Percentiles rank a stretch among this genome's conserved stretches.
These are phyloP conservation scores for Rhynchomys soricoides DNA, from an alignment of 2,113 vertebrate genomes.

Conservation along the genomic window DNA sequence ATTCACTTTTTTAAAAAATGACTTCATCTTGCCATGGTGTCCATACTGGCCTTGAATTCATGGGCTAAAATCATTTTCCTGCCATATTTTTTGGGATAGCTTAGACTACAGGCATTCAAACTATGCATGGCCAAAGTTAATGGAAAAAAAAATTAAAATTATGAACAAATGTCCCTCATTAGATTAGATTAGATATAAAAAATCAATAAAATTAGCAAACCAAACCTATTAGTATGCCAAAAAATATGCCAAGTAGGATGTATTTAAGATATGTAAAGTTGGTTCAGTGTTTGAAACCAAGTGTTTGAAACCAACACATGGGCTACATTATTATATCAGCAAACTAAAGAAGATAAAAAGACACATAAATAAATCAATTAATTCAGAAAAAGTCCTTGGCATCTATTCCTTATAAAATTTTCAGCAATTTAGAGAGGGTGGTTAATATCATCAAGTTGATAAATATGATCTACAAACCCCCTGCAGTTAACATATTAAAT, in stretches of 20 bases:
- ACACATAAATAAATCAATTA: not conserved
- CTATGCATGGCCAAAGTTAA: not conserved
- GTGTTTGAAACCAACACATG: not conserved
- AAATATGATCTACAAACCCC: not conserved
- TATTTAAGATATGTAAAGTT: not conserved
- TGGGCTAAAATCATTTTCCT: not conserved
- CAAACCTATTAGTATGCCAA: too few relatives aligned
- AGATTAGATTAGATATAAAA: not conserved
- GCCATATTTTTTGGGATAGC: not conserved
- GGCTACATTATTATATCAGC: not conserved
- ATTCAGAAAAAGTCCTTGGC: not conserved
- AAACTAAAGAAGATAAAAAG: not conserved
- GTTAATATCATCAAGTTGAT: not conserved
- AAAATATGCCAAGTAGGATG: not conserved
- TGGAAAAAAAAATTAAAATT: not conserved
- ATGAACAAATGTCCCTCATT: not conserved
- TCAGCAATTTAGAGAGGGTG: not conserved
- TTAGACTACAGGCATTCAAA: not conserved
- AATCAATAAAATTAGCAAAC: not conserved
- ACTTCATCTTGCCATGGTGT: not conserved
- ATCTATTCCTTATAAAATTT: slow-evolving; percentile 30
- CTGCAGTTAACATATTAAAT: not conserved
- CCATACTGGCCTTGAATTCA: not conserved
- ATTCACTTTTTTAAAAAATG: not conserved
- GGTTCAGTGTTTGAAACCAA: not conserved